These are phyloP conservation scores for Sinopyrophorus schimmeli DNA, from an alignment of 2,888 invertebrate genomes.

Conservation along the genomic window DNA sequence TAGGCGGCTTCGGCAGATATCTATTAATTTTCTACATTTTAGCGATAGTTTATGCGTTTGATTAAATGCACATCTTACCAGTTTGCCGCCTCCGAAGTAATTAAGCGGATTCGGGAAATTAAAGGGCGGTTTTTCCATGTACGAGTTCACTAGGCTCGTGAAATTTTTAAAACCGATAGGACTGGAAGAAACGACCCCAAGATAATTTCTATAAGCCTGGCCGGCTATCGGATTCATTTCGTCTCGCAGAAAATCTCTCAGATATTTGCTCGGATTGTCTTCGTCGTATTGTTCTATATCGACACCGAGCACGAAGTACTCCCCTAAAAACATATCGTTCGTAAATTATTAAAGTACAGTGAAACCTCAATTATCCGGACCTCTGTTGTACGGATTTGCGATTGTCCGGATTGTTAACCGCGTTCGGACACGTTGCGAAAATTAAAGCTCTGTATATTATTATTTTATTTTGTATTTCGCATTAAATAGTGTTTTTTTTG, in stretches of 20 bases:
- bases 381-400: too few relatives aligned
- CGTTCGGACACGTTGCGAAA: too few relatives aligned
- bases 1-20: constrained; percentile 89
- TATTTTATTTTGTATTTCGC: background rate
- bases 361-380: too few relatives aligned
- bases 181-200: constrained; percentile 80
- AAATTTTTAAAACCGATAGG: constrained; percentile 75
- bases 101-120: constrained; percentile 81
- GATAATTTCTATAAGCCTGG: constrained; percentile 77
- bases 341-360: too few relatives aligned
- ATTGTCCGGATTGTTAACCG: too few relatives aligned
- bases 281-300: constrained; percentile 86
- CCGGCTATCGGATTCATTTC: constrained; percentile 63
- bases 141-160: constrained; percentile 75
- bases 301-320: constrained; percentile 92
- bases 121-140: constrained; percentile 85
- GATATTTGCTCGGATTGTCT: constrained; percentile 75
- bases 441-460: background rate
- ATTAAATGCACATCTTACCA: constrained; percentile 42
- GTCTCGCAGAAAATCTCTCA: constrained; percentile 74
- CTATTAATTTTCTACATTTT: constrained; percentile 53
- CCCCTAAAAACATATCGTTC: constrained; percentile 61
- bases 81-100: constrained; percentile 72
- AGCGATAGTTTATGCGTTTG: background rate
- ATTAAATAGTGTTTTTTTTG: too few relatives aligned